phyloP scores from a whole-genome alignment of 2,113 vertebrate genomes.

The Nesoenas mayeri region DNA sequence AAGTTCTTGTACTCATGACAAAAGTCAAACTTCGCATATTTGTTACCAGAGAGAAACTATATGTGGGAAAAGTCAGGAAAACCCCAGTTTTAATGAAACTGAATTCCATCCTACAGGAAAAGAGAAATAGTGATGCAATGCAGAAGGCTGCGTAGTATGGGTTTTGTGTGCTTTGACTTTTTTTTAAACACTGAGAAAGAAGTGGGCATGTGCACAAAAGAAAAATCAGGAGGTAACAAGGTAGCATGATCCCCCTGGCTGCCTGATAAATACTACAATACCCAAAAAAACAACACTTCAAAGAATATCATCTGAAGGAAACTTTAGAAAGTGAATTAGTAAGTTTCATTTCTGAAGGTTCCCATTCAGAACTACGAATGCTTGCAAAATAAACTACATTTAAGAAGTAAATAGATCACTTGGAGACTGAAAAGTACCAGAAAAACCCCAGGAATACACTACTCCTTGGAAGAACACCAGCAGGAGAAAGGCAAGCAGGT shows the following conservation, averaged over 20 bases:
- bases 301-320: neutral
- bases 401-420: neutral
- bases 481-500: neutral
- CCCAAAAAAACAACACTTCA: neutral
- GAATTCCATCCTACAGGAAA: neutral
- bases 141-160: neutral
- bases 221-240: neutral
- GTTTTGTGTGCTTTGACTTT: neutral
- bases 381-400: neutral
- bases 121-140: neutral
- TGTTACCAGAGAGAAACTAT: neutral
- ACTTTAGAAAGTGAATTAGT: neutral
- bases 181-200: neutral
- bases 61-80: neutral
- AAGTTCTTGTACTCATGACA: neutral
- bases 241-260: neutral
- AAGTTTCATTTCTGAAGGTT: neutral
- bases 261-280: neutral
- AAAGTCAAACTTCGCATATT: neutral
- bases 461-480: neutral
- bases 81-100: neutral
- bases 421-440: neutral
- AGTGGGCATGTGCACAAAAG: neutral
- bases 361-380: neutral
- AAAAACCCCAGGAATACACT: neutral